phyloP scores from a whole-genome alignment of 1,140 invertebrate genomes.

The Papilio polyxenes region DNA sequence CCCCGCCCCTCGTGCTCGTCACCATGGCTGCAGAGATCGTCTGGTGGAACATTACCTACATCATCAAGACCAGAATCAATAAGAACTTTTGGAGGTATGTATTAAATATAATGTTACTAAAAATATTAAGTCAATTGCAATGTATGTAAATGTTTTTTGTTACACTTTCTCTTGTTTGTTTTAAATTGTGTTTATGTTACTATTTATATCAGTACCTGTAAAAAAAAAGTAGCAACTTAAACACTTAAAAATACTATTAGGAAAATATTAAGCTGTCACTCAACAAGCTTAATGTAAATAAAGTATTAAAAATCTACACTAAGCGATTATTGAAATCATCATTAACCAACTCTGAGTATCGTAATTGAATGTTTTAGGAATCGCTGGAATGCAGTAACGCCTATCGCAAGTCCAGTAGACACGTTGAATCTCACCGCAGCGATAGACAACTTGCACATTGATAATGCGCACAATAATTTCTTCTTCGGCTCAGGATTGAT shows the following conservation, averaged over 20 bases:
- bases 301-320: no score
- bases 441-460: constrained; percentile 39
- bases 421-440: constrained; percentile 43
- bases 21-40: constrained; percentile 71
- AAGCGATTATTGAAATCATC: no score
- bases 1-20: constrained; percentile 66
- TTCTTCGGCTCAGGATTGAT: constrained; percentile 58
- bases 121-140: no score
- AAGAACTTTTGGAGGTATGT: constrained; percentile 58
- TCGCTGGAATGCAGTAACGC: constrained; percentile 60
- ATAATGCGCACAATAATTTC: constrained; percentile 48
- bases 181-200: no score
- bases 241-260: no score
- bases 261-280: no score
- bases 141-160: no score
- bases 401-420: constrained; percentile 60
- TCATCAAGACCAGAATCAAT: constrained; percentile 52
- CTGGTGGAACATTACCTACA: constrained; percentile 70
- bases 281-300: no score
- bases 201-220: no score
- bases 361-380: constrained; percentile 46
- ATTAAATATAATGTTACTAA: neutral
- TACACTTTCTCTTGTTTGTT: no score
- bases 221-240: no score
- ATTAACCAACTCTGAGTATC: no score